These are phyloP conservation scores for Diogma glabrata DNA, from an alignment of 2,888 invertebrate species.

Conservation along the genomic window DNA sequence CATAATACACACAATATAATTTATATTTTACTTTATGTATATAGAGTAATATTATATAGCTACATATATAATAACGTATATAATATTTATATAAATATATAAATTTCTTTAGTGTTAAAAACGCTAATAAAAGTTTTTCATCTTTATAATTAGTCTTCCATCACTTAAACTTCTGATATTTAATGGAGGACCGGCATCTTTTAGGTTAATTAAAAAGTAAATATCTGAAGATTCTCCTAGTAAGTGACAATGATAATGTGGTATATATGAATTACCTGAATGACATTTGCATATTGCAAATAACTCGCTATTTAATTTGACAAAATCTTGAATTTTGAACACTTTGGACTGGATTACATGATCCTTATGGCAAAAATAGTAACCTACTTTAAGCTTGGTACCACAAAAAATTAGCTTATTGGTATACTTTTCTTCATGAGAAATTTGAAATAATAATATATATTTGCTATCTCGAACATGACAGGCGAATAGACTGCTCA, in stretches of 20 bases:
- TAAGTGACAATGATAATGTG: neutral
- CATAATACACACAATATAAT: no score
- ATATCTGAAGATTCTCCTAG: neutral
- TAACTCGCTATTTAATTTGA: neutral
- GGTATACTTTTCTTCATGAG: neutral
- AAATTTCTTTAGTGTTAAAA: no score
- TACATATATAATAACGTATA: no score
- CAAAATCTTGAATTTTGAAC: neutral
- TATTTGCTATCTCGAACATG: neutral
- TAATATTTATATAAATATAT: no score
- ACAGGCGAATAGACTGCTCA: neutral
- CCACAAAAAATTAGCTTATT: neutral
- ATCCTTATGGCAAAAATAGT: neutral
- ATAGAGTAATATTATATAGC: no score
- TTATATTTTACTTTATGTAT: no score
- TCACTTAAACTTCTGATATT: neutral
- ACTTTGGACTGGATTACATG: neutral
- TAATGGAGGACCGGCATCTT: neutral
- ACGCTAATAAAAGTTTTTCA: neutral
- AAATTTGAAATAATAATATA: neutral
- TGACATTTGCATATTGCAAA: neutral
- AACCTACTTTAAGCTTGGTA: neutral
- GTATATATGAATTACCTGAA: neutral
- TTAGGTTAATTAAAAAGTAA: neutral
- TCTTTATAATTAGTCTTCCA: neutral